These are phyloP conservation scores for Nerophis ophidion DNA, from an alignment of 2,113 vertebrate species.

Conservation along the genomic window DNA sequence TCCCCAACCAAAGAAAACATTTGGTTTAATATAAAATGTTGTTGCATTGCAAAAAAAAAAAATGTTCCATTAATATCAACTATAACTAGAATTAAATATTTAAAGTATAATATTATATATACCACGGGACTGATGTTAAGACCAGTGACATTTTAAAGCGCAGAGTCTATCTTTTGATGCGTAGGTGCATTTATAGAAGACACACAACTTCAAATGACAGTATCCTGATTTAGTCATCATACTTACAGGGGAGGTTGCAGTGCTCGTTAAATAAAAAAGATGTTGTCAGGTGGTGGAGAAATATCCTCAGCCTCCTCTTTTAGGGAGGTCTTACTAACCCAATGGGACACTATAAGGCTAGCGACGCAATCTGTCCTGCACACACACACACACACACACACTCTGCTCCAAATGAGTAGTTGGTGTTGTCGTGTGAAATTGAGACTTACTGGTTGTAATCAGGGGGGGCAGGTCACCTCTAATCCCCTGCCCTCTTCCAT, in stretches of 20 bases:
- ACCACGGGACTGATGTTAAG: too few species aligned
- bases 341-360: conserved; percentile 37
- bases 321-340: conserved; percentile 35
- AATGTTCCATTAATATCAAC: too few species aligned
- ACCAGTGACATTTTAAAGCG: too few species aligned
- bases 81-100: too few species aligned
- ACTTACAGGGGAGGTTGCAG: not conserved
- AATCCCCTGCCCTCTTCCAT: conserved; percentile 27
- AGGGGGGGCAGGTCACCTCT: conserved; percentile 54
- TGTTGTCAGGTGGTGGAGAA: conserved; percentile 13
- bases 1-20: not conserved
- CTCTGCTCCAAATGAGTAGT: conserved; percentile 49
- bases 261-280: not conserved
- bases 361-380: conserved; percentile 22
- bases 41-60: too few species aligned
- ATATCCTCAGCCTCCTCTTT: conserved; percentile 36
- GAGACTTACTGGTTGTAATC: conserved; percentile 66
- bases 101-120: too few species aligned
- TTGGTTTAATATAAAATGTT: not conserved
- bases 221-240: too few species aligned
- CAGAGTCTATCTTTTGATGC: too few species aligned
- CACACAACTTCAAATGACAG: too few species aligned
- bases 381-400: conserved; percentile 24
- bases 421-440: conserved; percentile 61
- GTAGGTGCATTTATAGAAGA: too few species aligned